Evolutionary conservation across 2,113 vertebrate genomes (phyloP).

Genomic region (Antechinus flavipes): DNA sequence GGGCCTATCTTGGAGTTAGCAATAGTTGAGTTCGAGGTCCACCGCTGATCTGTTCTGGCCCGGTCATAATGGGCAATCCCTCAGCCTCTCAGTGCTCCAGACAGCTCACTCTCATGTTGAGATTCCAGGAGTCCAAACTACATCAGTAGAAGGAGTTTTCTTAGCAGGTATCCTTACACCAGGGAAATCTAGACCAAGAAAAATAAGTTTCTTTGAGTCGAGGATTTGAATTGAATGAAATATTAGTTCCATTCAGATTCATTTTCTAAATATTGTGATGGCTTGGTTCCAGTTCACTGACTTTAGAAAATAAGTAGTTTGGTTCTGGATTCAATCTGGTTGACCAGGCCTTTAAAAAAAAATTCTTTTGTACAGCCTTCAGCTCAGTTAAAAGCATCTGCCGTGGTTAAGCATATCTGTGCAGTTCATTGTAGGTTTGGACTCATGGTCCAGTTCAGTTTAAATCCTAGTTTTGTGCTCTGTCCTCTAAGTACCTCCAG

Average conservation of each 20-base stretch:
- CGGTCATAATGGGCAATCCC: background rate
- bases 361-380: conserved; percentile 28
- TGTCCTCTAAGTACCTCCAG: background rate
- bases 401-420: conserved; percentile 34
- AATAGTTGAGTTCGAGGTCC: background rate
- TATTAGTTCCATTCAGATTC: conserved; percentile 11
- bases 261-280: conserved; percentile 54
- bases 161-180: background rate
- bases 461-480: background rate
- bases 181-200: background rate
- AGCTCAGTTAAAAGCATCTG: conserved; percentile 43
- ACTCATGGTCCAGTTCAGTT: background rate
- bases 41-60: background rate
- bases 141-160: background rate
- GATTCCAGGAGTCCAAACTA: background rate
- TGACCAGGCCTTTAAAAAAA: conserved; percentile 2
- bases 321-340: conserved; percentile 31
- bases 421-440: conserved; percentile 30
- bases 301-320: background rate
- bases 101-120: background rate
- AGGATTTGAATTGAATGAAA: background rate
- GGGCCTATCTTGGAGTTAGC: background rate
- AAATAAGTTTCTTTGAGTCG: background rate
- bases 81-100: background rate
- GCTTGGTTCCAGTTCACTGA: conserved; percentile 27